Base-by-base conservation (phyloP, 1,140 invertebrate species). In the Melitaea cinxia region DNA sequence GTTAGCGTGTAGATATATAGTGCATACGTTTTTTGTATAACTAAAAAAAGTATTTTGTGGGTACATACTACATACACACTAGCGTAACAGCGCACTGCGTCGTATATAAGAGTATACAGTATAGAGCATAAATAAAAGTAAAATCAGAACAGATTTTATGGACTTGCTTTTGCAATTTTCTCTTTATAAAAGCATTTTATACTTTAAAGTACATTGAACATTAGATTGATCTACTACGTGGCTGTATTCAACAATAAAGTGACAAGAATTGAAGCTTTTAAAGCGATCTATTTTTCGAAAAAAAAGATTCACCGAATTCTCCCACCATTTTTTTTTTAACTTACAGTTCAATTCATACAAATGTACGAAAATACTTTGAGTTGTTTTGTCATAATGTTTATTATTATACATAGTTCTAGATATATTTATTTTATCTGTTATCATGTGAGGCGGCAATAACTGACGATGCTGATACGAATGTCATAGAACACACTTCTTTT, bases 111-210 rank as follows among this genome's bases (percentile, higher is more conserved):
- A n/a, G n/a, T n/a, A n/a, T n/a, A n/a, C n/a, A n/a, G n/a, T n/a
- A n/a, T n/a, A 33, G 7, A 63, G 65, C 57, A 50, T 63, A 72
- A 75, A 78, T 77, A 82, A 75, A 80, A 73, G 64, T 72, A 77
- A 69, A 72, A 65, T 58, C 65, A 39, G 74, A 77, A 74, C 75
- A 73, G 80, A 81, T 83, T 75, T 74, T 65, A 78, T 80, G 72
- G 67, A 73, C 57, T 57, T 39, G 37, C 68, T 56, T 66, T 52
- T 49, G 35, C 56, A 67, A 71, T 71, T 62, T 62, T 39, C 60
- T 67, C 56, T 70, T 55, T 67, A 59, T 61, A 68, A 67, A 60
- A 61, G 24, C 17, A 45, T 55, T 66, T 60, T 15, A 55, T 55
- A 35, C 39, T 65, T 58, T 14, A 65, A 58, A 35, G 33, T 52